Evolutionary conservation across 2,888 invertebrate genomes (phyloP), one percentile per base, ranked within the genome.

Genomic region (Tortrix viridana): DNA sequence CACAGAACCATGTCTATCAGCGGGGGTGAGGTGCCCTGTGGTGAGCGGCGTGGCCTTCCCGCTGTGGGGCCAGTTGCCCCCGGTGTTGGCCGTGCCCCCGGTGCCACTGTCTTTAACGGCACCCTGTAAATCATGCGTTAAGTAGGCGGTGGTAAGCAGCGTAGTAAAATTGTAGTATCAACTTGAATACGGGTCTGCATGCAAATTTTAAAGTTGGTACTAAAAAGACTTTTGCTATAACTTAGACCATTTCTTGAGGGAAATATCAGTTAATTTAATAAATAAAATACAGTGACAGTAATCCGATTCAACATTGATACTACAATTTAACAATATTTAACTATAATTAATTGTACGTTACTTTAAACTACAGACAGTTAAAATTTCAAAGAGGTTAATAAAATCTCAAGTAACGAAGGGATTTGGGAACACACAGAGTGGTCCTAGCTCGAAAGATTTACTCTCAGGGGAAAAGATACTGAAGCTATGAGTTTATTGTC

Each of bases 1-100:
- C 78, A 98, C 98, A 83, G 98, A 98, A 89, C 98, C 98, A 89
- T 98, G 98, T 92, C 98, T 95, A 93, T 98, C 98, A 75, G 98
- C 98, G 77, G 98, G 97, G 77, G 97, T 97, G 84, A 97, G 94
- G 88, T 97, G 96, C 1, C 91, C 97, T 76, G 96, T 93, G 78
- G 95, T 95, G 84, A 96, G 95, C 81, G 97, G 97, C 80, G 96
- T 96, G 78, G 96, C 95, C 89, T 97, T 97, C 64, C 92, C 92
- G 80, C 96, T 96, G 95, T 97, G 96, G 76, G 96, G 96, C 93
- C 95, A 95, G 83, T 94, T 94, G 86, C 96, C 95, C 82, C 95
- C 94, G 71, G 94, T 92, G 88, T 95, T 95, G 82, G 96, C 95
- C 79, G 95, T 93, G 82, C 94, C 92, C 77, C 88, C 88, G 0